phyloP scores from a whole-genome alignment of 1,140 invertebrate species.

The Cydia fagiglandana region DNA sequence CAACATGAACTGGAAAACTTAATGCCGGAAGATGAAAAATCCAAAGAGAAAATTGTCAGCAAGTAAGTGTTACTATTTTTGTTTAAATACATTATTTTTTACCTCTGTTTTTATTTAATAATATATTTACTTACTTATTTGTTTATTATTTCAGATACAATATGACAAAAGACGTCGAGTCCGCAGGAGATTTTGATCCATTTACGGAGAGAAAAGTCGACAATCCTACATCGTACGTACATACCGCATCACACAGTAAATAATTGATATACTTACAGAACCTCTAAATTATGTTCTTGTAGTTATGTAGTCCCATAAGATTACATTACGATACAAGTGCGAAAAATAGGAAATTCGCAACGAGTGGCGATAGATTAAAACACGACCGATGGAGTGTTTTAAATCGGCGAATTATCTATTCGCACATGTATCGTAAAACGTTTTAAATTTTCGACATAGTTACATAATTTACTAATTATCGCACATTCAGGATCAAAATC shows the following conservation, averaged over 20 bases:
- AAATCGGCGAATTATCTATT: too few relatives aligned
- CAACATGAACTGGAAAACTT: constrained; percentile 69
- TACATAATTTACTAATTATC: too few relatives aligned
- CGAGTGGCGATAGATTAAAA: too few relatives aligned
- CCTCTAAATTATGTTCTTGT: too few relatives aligned
- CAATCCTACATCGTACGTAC: constrained; percentile 90
- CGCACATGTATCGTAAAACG: too few relatives aligned
- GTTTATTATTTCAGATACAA: constrained; percentile 53
- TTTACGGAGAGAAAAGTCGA: constrained; percentile 85
- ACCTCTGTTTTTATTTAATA: not conserved
- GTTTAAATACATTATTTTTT: not conserved
- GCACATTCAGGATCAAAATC: too few relatives aligned
- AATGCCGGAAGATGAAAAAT: constrained; percentile 60
- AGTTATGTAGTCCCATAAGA: too few relatives aligned
- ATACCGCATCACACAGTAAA: not conserved
- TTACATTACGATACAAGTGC: too few relatives aligned
- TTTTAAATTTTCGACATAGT: too few relatives aligned
- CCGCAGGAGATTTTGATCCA: constrained; percentile 83
- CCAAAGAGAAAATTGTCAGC: constrained; percentile 57
- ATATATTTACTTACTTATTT: constrained; percentile 16
- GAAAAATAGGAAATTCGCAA: too few relatives aligned
- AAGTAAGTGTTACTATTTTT: constrained; percentile 51
- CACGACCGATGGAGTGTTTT: too few relatives aligned
- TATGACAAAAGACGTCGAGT: constrained; percentile 62
- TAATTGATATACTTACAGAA: too few relatives aligned